Evolutionary conservation across 2,113 vertebrate genomes (phyloP).

Genomic region (Bubo bubo): DNA sequence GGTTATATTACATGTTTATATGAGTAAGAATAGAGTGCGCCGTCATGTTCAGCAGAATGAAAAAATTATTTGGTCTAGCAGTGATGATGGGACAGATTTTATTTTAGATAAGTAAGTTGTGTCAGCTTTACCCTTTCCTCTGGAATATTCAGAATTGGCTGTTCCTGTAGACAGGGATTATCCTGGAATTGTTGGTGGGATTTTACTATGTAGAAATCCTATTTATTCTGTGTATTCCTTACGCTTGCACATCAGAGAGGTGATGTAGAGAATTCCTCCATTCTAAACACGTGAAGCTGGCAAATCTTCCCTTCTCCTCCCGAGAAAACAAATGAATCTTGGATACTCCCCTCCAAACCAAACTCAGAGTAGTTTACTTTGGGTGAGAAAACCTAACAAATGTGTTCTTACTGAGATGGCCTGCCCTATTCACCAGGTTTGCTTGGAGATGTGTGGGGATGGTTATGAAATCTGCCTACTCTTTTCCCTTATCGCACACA

Average conservation of each 20-base stretch:
- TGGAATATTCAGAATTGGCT: slow-evolving; percentile 14
- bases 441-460: background rate
- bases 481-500: fast-evolving
- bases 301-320: background rate
- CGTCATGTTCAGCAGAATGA: slow-evolving; percentile 7
- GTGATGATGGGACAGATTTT: slow-evolving; percentile 7
- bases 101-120: slow-evolving; percentile 7
- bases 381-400: background rate
- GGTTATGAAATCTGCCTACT: background rate
- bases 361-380: background rate
- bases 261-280: background rate
- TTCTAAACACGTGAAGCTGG: background rate
- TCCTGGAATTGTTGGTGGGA: background rate
- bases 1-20: slow-evolving; percentile 1
- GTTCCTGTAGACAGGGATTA: slow-evolving; percentile 12
- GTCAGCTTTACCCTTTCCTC: slow-evolving; percentile 4
- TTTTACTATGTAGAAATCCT: background rate
- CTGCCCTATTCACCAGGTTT: background rate
- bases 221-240: background rate
- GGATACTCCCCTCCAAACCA: background rate
- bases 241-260: background rate
- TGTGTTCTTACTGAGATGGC: background rate
- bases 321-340: background rate
- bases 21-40: background rate
- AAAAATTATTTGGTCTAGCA: slow-evolving; percentile 13